phyloP scores from a whole-genome alignment of 2,888 invertebrate species.

The Phyllotreta cruciferae region DNA sequence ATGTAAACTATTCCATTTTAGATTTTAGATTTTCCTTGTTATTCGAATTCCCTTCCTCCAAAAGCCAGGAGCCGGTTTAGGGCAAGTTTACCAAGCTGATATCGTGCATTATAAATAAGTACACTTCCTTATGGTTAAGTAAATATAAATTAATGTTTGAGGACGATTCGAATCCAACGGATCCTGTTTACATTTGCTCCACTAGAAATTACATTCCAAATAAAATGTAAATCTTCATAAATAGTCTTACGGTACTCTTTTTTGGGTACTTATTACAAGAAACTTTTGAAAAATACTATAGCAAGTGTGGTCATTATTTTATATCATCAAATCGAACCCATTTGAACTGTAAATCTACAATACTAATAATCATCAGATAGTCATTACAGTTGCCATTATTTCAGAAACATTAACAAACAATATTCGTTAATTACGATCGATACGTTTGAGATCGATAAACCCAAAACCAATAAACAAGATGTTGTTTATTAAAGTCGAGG shows the following conservation, averaged over 20 bases:
- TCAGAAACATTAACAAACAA: slow-evolving; percentile 9
- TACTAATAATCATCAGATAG: slow-evolving; percentile 6
- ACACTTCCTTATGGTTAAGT: slow-evolving; percentile 51
- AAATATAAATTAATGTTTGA: slow-evolving; percentile 55
- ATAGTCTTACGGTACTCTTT: not conserved
- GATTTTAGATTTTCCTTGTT: no score
- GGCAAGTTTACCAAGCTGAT: slow-evolving; percentile 13
- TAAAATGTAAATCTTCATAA: slow-evolving; percentile 11
- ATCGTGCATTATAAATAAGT: slow-evolving; percentile 25
- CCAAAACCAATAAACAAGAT: not conserved
- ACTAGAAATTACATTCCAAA: slow-evolving; percentile 9
- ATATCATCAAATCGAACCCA: not conserved
- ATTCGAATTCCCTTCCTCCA: no score
- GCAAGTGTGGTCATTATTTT: no score
- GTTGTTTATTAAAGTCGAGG: slow-evolving; percentile 10
- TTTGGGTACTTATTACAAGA: no score
- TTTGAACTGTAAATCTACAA: slow-evolving; percentile 13
- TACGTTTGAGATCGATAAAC: not conserved
- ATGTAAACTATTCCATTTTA: no score
- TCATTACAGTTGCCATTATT: slow-evolving; percentile 7
- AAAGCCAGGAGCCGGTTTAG: no score
- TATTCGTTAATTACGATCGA: slow-evolving; percentile 2
- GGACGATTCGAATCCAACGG: slow-evolving; percentile 47
- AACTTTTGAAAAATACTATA: no score
- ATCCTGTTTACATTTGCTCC: slow-evolving; percentile 5